Base-by-base conservation (phyloP, 2,113 vertebrate species). In the Aythya baeri region DNA sequence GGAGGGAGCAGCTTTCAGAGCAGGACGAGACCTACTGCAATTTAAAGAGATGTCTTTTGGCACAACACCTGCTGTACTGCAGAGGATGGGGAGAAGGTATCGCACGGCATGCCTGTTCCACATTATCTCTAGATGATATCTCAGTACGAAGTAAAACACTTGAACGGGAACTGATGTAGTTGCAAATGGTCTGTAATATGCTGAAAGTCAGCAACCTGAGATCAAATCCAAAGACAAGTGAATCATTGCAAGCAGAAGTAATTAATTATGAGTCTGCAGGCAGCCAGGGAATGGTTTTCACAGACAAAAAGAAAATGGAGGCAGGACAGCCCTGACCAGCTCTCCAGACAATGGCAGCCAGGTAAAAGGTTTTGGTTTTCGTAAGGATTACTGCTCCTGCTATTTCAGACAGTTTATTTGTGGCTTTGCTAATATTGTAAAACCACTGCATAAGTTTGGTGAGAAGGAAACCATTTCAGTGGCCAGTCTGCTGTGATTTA, bases 351-450 rank as follows among this genome's bases (percentile, higher is more conserved):
- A 10, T 29, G 68, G 83, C 86, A 65, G 73, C 25, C 86, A 87
- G 83, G 73, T 86, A 22, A 65, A 88, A 61, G 55, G 0, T 46
- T 65, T 34, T 22, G 52, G 50, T 0, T 87, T 82, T 2, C 57
- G 77, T 59, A 71, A 63, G 63, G 67, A 38, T 92, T 81, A 11
- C 38, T 83, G 58, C 77, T 79, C 2, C 61, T 49, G 4, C 81
- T 87, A 18, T 87, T 94, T 85, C 58, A 66, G 71, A 32, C 38
- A 44, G 50, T 55, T 92, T 91, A 54, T 83, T 85, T 82, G 89
- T 83, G 91, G 87, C 74, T 95, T 94, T 87, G 67, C 83, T 87
- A 68, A 73, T 65, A 79, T 23, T 82, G 16, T 70, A 72, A 87
- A 91, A 89, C 58, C 87, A 5, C 91, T 26, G 57, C 7, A 0